These are phyloP conservation scores for Prinia subflava DNA, from an alignment of 2,113 vertebrate genomes.

Conservation along the genomic window DNA sequence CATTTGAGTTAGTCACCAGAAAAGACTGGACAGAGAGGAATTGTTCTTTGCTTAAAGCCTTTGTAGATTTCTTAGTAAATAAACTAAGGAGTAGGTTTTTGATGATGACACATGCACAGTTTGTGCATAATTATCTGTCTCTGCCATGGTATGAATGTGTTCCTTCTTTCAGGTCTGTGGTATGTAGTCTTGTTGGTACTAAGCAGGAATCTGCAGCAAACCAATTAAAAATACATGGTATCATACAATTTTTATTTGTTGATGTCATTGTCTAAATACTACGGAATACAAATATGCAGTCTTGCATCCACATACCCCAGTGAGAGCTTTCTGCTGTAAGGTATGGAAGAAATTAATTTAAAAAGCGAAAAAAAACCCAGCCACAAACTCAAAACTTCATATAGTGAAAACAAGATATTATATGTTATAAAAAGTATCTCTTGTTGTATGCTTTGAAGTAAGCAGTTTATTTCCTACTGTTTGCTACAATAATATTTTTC, in stretches of 20 bases:
- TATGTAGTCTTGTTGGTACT: not conserved
- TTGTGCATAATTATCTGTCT: not conserved
- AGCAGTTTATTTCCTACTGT: not conserved
- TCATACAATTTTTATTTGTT: not conserved
- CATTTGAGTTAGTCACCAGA: not conserved
- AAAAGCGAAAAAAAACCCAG: not conserved
- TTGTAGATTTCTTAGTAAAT: not conserved
- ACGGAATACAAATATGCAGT: not conserved
- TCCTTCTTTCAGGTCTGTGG: not conserved
- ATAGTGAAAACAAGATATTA: not conserved
- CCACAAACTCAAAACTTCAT: not conserved
- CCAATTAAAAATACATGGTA: not conserved
- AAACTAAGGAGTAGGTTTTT: not conserved
- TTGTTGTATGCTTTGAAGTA: not conserved
- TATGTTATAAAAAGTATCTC: not conserved
- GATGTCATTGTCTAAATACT: not conserved
- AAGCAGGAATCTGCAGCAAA: not conserved
- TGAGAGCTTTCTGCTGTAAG: not conserved
- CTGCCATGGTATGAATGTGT: not conserved
- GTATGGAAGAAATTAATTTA: not conserved
- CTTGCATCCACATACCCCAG: not conserved
- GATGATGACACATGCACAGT: not conserved
- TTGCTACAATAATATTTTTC: not conserved
- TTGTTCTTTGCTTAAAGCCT: not conserved
- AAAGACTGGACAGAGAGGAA: not conserved